Evolutionary conservation across 2,888 invertebrate genomes (phyloP), one percentile per base, ranked within the genome.

Genomic region (Argyresthia goedartella): DNA sequence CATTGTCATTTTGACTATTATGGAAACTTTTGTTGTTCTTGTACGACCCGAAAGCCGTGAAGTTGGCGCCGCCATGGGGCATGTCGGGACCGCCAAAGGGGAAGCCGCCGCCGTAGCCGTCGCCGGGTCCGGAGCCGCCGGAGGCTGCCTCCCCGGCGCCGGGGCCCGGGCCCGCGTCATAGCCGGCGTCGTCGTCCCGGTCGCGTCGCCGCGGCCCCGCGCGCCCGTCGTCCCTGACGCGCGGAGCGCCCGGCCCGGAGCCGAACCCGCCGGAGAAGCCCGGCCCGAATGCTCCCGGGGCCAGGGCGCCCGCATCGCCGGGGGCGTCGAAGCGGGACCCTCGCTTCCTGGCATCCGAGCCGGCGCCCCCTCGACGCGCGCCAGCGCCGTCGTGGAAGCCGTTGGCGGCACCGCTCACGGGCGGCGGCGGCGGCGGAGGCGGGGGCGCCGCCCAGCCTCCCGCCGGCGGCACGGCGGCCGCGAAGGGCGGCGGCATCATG

Each of bases 341-440:
- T 60, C 75, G 78, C 65, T 75, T 81, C 73, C 84, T 82, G 82
- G 79, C 81, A 81, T 82, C 82, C 74, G 81, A 81, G 74, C 81
- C 81, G 68, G 71, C 71, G 71, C 76, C 73, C 68, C 76, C 73
- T 68, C 73, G 75, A 62, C 75, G 80, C 67, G 71, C 74, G 70
- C 79, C 76, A 66, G 72, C 75, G 55, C 66, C 66, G 65, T 75
- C 77, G 61, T 73, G 72, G 71, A 59, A 59, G 57, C 61, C 63
- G 54, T 58, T 61, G 54, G 56, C 74, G 41, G 73, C 61, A 33
- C 75, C 63, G 36, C 78, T 76, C 52, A 80, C 79, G 10, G 82
- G 81, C 35, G 84, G 85, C 0, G 79, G 80, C 3, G 84, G 78
- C 8, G 77, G 85, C 8, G 82, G 82, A n/a, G 67, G 67, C 33